These are phyloP conservation scores for Parasteatoda lunata DNA, from an alignment of 2,888 invertebrate species.

Conservation along the genomic window DNA sequence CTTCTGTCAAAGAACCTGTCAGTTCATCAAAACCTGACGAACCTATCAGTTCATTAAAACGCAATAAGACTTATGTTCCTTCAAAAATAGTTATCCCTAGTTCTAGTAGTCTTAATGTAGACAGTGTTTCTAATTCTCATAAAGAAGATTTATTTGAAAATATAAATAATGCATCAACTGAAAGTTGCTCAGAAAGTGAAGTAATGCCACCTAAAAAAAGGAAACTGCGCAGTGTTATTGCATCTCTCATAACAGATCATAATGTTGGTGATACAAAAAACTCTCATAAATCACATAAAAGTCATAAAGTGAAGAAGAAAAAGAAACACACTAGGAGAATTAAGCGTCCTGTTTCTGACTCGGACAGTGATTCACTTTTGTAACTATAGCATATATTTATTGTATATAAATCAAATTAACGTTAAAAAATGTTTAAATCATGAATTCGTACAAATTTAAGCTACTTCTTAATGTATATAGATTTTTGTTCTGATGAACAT, in stretches of 20 bases:
- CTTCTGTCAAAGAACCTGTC: no score
- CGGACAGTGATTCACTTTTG: slow-evolving; percentile 16
- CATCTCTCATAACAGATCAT: slow-evolving; percentile 16
- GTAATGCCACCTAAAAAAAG: background rate
- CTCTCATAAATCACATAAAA: slow-evolving; percentile 10
- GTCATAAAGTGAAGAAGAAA: slow-evolving; percentile 36
- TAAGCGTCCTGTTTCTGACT: slow-evolving; percentile 20
- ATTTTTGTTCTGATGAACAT: no score
- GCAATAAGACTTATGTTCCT: background rate
- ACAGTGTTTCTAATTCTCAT: background rate
- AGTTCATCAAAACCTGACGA: no score
- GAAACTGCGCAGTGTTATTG: slow-evolving; percentile 42
- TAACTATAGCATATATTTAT: no score
- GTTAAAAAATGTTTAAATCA: background rate
- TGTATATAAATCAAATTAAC: no score
- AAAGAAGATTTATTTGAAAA: background rate
- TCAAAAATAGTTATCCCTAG: background rate
- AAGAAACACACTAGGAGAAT: slow-evolving; percentile 34
- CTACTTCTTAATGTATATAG: no score
- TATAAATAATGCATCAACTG: slow-evolving; percentile 8
- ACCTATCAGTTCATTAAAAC: background rate
- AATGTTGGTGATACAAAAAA: slow-evolving; percentile 6
- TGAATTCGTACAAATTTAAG: background rate
- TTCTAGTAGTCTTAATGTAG: no score
- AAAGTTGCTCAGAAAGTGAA: slow-evolving; percentile 12